Percentiles rank a stretch among this genome's conserved stretches.
Conservation (phyloP, 1,140 invertebrate genomes). For the Pseudomyrmex dendroicus region DNA sequence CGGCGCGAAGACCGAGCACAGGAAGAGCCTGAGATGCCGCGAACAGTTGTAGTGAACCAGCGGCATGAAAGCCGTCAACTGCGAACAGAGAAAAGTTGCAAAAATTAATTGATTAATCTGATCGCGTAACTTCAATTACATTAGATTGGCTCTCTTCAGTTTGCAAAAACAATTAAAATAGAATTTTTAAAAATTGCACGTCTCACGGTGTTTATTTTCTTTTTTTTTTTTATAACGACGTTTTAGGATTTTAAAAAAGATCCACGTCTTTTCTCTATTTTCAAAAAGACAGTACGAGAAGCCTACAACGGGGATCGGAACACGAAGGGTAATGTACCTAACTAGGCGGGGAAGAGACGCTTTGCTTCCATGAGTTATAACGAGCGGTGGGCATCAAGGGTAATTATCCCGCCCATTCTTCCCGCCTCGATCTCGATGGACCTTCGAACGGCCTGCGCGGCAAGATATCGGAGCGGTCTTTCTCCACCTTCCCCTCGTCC, state of each 20-base stretch:
- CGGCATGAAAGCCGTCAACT: conserved; percentile 91
- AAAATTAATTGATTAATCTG: neutral
- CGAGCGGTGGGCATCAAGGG: conserved; percentile 82
- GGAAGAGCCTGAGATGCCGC: conserved; percentile 93
- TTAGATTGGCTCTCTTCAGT: no score
- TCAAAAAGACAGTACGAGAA: neutral
- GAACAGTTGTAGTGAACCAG: conserved; percentile 95
- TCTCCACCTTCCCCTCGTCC: neutral
- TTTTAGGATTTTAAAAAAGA: neutral
- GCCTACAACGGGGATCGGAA: neutral
- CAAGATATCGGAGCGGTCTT: conserved; percentile 38
- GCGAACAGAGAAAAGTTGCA: conserved; percentile 63
- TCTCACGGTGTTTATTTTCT: neutral
- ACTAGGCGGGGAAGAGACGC: conserved; percentile 51
- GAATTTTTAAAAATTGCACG: no score
- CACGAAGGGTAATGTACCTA: conserved; percentile 57
- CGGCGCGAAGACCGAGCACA: conserved; percentile 96
- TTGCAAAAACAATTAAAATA: no score
- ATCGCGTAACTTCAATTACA: no score
- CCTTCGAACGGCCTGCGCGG: conserved; percentile 38
- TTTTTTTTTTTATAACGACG: neutral
- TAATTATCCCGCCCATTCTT: conserved; percentile 85
- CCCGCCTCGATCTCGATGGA: conserved; percentile 77
- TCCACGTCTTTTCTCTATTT: neutral
- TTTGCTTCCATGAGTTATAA: conserved; percentile 79